Evolutionary conservation across 2,113 vertebrate species (phyloP), one percentile per base, ranked within the genome.

Genomic region (Gallinago paraguaiae): DNA sequence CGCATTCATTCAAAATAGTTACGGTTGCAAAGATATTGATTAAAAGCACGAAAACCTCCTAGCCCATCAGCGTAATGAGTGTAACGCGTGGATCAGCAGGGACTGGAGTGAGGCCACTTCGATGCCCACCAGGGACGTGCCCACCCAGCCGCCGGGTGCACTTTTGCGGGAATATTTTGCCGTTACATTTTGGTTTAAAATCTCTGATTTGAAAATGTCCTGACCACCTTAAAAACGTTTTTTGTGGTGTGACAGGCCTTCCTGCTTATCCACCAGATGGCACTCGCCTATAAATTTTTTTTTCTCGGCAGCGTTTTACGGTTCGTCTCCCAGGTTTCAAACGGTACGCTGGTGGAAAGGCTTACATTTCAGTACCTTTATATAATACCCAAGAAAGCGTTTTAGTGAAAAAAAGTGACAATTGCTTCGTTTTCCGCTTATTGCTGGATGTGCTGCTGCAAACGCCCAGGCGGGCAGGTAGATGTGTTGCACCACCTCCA

Each of bases 191-290:
- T 57, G 13, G 8, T 60, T 59, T n/a, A 16, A 88, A 54, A 53
- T 60, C 25, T 54, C 8, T 17, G 10, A 6, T 41, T 81, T 64
- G 18, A 43, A 89, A 82, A 88, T n/a, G n/a, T 84, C 72, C 67
- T 16, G 93, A 89, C 95, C 65, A 95, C 97, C 96, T 97, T 97
- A 97, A 97, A 69, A 23, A 7, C 18, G 27, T 15, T 15, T 51
- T 61, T 61, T 51, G 23, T 43, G 1, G 6, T 24, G 65, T 72
- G 61, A 48, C 11, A 10, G 4, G 11, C 13, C 37, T 93, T 90
- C 37, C 18, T 1, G 1, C 2, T 15, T 7, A 41, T 53, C 96
- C 97, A 96, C 95, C 94, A 98, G 97, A 83, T 97, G 97, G 95
- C 97, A 95, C 82, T 95, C 86, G 74, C 53, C 41, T 72, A 57